phyloP scores from a whole-genome alignment of 2,797 vertebrate genomes.

The Myiotriccus ornatus region DNA sequence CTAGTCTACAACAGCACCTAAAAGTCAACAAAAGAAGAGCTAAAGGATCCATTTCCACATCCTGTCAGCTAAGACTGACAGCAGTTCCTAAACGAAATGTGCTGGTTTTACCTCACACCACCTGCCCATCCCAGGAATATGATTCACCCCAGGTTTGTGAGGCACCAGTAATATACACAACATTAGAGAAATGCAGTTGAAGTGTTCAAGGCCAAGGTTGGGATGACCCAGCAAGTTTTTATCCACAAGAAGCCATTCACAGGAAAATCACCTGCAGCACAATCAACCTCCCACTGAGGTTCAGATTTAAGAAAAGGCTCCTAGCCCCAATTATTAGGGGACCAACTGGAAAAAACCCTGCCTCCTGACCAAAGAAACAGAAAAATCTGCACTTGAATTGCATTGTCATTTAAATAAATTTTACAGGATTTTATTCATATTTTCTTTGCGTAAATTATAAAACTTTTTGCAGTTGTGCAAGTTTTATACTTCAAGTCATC shows the following conservation, averaged over 20 bases:
- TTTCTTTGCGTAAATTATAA: not conserved
- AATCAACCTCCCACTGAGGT: accelerated
- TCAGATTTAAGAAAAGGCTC: not conserved
- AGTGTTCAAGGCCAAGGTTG: not conserved
- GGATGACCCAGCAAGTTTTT: not conserved
- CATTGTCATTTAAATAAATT: not conserved
- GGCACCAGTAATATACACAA: not conserved
- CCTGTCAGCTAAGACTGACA: not conserved
- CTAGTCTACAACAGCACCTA: not conserved
- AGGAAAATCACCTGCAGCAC: not conserved
- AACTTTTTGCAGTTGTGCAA: not conserved
- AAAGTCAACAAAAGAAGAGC: not conserved
- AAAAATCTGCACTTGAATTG: not conserved
- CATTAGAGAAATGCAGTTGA: not conserved
- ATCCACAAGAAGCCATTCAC: not conserved
- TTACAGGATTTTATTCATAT: not conserved
- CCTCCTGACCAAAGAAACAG: not conserved
- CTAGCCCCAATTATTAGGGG: not conserved
- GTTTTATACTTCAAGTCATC: not conserved
- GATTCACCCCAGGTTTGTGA: not conserved
- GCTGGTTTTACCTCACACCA: not conserved
- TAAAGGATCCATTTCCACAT: not conserved
- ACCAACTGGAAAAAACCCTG: not conserved
- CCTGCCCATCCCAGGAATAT: not conserved
- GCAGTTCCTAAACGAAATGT: not conserved